Evolutionary conservation across 1,140 invertebrate genomes (phyloP).

Genomic region (Eupristina koningsbergeri): DNA sequence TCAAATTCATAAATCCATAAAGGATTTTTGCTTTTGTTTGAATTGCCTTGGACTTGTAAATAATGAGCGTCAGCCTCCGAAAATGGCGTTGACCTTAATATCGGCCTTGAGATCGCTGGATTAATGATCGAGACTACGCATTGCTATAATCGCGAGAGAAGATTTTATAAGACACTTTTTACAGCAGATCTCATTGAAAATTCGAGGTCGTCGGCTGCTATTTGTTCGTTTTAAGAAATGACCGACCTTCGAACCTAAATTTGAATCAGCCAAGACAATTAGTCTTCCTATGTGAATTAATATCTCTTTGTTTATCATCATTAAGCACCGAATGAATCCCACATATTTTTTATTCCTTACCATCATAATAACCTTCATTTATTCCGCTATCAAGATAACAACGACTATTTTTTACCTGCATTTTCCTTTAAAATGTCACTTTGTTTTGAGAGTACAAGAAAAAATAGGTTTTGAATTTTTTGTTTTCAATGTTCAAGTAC

Average conservation of each 20-base stretch:
- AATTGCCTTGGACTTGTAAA: too few species aligned
- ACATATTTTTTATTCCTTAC: neutral
- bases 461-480: neutral
- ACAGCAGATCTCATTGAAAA: neutral
- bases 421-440: too few species aligned
- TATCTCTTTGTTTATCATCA: neutral
- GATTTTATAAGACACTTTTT: neutral
- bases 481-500: neutral
- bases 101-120: neutral
- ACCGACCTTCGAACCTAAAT: neutral
- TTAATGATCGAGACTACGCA: neutral
- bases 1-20: too few species aligned
- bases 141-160: neutral
- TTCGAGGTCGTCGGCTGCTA: slow-evolving; percentile 6
- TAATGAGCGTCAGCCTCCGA: neutral
- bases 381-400: neutral
- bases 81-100: slow-evolving; percentile 8
- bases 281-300: too few species aligned
- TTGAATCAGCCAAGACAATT: neutral
- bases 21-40: too few species aligned
- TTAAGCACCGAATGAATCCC: neutral
- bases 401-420: too few species aligned
- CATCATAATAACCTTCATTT: neutral
- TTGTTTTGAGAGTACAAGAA: too few species aligned
- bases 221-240: neutral